These are phyloP conservation scores for Neolamprologus brichardi DNA, from an alignment of 2,113 vertebrate species.

Conservation along the genomic window DNA sequence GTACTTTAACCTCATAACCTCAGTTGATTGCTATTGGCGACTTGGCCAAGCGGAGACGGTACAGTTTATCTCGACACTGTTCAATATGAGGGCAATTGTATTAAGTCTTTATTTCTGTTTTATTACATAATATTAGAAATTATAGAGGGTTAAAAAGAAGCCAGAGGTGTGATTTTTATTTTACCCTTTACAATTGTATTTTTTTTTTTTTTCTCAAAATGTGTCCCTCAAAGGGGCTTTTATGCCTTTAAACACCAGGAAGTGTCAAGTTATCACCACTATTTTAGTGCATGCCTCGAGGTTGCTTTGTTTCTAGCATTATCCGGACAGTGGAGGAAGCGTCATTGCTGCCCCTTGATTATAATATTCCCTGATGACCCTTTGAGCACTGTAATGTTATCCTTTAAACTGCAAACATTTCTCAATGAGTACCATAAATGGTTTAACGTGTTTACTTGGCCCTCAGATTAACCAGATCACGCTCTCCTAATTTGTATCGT, in stretches of 20 bases:
- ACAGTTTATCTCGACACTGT: not conserved
- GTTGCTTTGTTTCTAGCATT: not conserved
- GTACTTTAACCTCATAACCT: not conserved
- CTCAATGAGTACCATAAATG: not conserved
- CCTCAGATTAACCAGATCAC: not conserved
- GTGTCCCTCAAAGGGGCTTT: not conserved
- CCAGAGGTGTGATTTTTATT: not conserved
- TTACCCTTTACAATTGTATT: not conserved
- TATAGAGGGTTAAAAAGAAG: not conserved
- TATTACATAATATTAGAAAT: not conserved
- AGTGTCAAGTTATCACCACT: not conserved
- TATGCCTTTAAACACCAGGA: not conserved
- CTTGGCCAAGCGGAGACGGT: not conserved
- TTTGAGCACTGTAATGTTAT: not conserved
- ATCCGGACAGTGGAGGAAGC: not conserved
- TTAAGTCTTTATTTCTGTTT: not conserved
- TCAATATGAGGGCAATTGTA: not conserved
- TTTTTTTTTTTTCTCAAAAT: not conserved
- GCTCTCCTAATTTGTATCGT: not conserved
- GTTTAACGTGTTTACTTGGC: not conserved
- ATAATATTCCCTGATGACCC: not conserved
- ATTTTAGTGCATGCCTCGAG: not conserved
- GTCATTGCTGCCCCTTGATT: not conserved
- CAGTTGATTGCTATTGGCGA: not conserved
- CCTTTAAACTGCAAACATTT: not conserved